Evolutionary conservation across 2,113 vertebrate genomes (phyloP), one percentile per base, ranked within the genome.

Genomic region (Pterocles burchelli): DNA sequence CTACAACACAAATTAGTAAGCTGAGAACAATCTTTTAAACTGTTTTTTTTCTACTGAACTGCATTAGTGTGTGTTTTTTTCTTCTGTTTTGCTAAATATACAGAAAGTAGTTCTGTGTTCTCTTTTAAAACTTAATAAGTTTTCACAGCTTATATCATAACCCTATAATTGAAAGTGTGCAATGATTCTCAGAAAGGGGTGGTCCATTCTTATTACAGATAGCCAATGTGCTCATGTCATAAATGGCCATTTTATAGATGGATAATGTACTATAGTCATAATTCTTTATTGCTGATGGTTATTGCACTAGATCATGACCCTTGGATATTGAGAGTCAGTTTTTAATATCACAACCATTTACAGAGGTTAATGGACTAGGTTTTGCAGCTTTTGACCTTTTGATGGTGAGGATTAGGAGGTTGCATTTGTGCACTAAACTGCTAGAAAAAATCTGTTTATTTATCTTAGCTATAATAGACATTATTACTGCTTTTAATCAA

Each of bases 341-440:
- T 98, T 98, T 98, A 98, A 98, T 98, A 98, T 98, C 98, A 97
- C 97, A 98, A 95, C 97, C 98, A 98, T 98, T 98, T 98, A 98
- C 95, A 98, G 97, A 97, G 98, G 98, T 98, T 98, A 98, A 98
- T 98, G 98, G 98, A 98, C 98, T 98, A 93, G 49, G 97, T 97
- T 98, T 98, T 98, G 96, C 88, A 95, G 98, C 96, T 98, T 97
- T 97, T 98, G 98, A 98, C 98, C 98, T 98, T 97, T 98, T 85
- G 94, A 98, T 92, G 86, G 94, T 95, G 85, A 67, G 95, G 97
- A 97, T 97, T 97, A 97, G 95, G 79, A 98, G 97, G 97, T 95
- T 97, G 93, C 90, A 97, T 98, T 97, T 97, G 97, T 96, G 94
- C 94, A 87, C 92, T 96, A 94, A 96, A 96, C 88, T 97, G 88